Conservation (phyloP, 2,797 vertebrate genomes). For the Melanotaenia nigrans region DNA sequence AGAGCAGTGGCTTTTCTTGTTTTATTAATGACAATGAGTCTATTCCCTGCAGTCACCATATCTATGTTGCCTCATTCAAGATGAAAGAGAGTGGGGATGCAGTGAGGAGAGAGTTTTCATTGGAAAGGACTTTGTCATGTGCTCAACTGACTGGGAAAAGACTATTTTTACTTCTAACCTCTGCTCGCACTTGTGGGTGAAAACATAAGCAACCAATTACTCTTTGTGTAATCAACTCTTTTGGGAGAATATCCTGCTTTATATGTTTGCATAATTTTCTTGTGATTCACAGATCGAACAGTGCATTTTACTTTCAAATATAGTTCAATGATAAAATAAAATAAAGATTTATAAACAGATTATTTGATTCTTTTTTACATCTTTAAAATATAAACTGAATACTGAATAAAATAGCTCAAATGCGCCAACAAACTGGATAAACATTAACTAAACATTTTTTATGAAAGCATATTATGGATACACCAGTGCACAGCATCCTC, state of each 20-base stretch:
- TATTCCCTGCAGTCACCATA: constrained; percentile 12
- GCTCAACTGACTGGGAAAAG: neutral
- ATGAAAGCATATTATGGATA: too few species aligned
- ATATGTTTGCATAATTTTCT: too few species aligned
- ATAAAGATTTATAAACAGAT: too few species aligned
- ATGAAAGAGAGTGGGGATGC: constrained; percentile 2
- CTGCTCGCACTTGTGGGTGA: neutral
- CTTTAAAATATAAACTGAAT: too few species aligned
- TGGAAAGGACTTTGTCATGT: neutral
- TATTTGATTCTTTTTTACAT: too few species aligned
- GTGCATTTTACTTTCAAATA: too few species aligned
- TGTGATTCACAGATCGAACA: too few species aligned
- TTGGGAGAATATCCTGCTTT: neutral
- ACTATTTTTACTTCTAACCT: constrained; percentile 1
- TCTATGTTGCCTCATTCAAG: constrained; percentile 13
- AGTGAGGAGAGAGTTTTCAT: neutral
- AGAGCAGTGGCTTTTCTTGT: neutral
- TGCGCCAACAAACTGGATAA: too few species aligned
- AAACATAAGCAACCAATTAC: neutral
- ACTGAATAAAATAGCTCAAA: too few species aligned
- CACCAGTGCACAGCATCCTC: too few species aligned
- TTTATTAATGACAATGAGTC: constrained; percentile 16
- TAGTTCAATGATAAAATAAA: too few species aligned
- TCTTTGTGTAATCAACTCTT: neutral
- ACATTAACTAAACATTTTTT: too few species aligned